A percentile compares a stretch with the other conserved stretches of the same genome.
These are phyloP conservation scores for Quadriops clusia DNA, from an alignment of 2,888 invertebrate genomes.

Conservation along the genomic window DNA sequence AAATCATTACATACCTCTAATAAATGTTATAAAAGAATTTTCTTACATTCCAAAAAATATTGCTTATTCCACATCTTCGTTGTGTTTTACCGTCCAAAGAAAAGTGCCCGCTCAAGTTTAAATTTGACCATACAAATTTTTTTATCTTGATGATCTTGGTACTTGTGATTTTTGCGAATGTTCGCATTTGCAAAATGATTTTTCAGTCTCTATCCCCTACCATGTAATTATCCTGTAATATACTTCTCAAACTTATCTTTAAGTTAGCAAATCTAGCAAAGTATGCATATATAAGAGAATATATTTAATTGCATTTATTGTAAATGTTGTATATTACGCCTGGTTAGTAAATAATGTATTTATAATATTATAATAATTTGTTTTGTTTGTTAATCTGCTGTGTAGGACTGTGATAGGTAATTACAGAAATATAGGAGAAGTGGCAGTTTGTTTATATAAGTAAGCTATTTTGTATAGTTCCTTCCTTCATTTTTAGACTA, in stretches of 20 bases:
- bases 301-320: slow-evolving; percentile 1
- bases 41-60: too few relatives aligned
- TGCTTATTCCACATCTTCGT: too few relatives aligned
- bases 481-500: background rate
- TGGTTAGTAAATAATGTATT: slow-evolving; percentile 1
- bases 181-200: too few relatives aligned
- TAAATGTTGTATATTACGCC: too few relatives aligned
- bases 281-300: background rate
- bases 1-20: too few relatives aligned
- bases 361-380: slow-evolving; percentile 1
- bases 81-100: too few relatives aligned
- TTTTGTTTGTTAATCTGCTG: background rate
- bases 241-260: too few relatives aligned
- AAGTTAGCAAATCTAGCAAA: too few relatives aligned
- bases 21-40: too few relatives aligned
- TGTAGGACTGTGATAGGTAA: background rate
- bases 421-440: background rate
- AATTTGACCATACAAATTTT: slow-evolving; percentile 23
- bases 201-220: too few relatives aligned
- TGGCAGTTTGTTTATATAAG: slow-evolving; percentile 2
- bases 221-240: too few relatives aligned
- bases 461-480: background rate
- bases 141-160: slow-evolving; percentile 20
- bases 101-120: slow-evolving; percentile 20
- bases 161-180: slow-evolving; percentile 18